Percentiles rank a stretch among this genome's conserved stretches.
These are phyloP conservation scores for Pristionchus maxplancki DNA, from an alignment of 2,888 invertebrate genomes.

Conservation along the genomic window DNA sequence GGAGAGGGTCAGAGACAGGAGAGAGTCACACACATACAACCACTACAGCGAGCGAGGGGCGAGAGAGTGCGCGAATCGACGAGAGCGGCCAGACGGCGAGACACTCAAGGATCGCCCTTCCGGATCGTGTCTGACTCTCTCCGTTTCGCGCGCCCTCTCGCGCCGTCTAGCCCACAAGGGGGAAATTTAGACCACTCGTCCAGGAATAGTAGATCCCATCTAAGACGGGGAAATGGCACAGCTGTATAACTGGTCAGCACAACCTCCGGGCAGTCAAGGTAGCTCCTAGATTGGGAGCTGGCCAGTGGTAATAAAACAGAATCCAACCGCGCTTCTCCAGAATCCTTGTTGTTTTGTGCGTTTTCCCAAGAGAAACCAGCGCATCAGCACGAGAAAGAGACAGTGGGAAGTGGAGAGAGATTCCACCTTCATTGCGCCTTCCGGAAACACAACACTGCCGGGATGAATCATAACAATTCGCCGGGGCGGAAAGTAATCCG, in stretches of 20 bases:
- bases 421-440: not conserved
- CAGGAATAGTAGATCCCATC: not conserved
- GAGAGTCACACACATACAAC: not conserved
- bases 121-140: not conserved
- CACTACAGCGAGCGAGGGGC: not conserved
- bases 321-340: too few relatives aligned
- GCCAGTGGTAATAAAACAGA: too few relatives aligned
- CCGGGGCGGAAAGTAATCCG: not conserved
- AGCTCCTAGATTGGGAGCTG: too few relatives aligned
- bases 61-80: not conserved
- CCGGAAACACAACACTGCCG: not conserved
- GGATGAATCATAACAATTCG: conserved; percentile 41
- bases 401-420: not conserved
- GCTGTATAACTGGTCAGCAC: not conserved
- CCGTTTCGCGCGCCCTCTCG: not conserved
- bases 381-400: too few relatives aligned
- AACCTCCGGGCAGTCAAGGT: too few relatives aligned
- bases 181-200: not conserved
- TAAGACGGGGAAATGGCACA: not conserved
- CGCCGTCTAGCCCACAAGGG: not conserved
- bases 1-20: not conserved
- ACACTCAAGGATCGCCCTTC: not conserved
- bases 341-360: too few relatives aligned
- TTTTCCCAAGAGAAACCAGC: too few relatives aligned
- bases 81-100: not conserved